Evolutionary conservation across 2,888 invertebrate species (phyloP).

Genomic region (Chrysodeixis includens): DNA sequence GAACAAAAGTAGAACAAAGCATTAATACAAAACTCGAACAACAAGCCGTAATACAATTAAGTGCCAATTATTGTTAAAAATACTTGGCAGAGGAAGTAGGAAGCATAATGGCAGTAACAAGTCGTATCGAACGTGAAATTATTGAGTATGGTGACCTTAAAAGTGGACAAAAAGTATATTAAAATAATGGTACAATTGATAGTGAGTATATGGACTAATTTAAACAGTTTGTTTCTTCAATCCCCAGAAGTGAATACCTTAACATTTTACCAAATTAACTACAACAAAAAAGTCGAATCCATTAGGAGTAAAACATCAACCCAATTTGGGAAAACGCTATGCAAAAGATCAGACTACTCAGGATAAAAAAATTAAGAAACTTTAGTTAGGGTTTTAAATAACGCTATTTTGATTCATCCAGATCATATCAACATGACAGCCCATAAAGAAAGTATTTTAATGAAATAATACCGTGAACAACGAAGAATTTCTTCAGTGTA

Average conservation of each 20-base stretch:
- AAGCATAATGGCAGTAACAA: slow-evolving; percentile 8
- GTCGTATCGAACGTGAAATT: slow-evolving; percentile 10
- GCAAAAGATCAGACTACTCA: background rate
- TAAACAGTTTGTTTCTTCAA: background rate
- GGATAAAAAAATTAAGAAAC: slow-evolving; percentile 21
- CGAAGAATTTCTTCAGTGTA: slow-evolving; percentile 34
- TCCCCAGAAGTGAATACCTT: too few relatives aligned
- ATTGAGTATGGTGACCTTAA: background rate
- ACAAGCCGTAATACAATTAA: slow-evolving; percentile 12
- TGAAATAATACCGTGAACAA: slow-evolving; percentile 45
- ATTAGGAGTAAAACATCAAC: background rate
- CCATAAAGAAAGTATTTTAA: slow-evolving; percentile 46
- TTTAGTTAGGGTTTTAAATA: slow-evolving; percentile 28
- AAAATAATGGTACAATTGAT: background rate
- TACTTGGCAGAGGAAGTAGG: slow-evolving; percentile 28
- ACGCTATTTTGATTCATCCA: slow-evolving; percentile 34
- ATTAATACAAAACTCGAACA: slow-evolving; percentile 6
- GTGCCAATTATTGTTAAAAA: slow-evolving; percentile 27
- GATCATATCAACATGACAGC: slow-evolving; percentile 39
- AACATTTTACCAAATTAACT: background rate
- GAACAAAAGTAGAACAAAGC: background rate
- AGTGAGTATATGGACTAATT: background rate
- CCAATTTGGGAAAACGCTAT: background rate
- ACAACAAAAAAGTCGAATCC: background rate
- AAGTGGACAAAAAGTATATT: background rate